phyloP scores from a whole-genome alignment of 2,797 vertebrate species.

The Valencia hispanica region DNA sequence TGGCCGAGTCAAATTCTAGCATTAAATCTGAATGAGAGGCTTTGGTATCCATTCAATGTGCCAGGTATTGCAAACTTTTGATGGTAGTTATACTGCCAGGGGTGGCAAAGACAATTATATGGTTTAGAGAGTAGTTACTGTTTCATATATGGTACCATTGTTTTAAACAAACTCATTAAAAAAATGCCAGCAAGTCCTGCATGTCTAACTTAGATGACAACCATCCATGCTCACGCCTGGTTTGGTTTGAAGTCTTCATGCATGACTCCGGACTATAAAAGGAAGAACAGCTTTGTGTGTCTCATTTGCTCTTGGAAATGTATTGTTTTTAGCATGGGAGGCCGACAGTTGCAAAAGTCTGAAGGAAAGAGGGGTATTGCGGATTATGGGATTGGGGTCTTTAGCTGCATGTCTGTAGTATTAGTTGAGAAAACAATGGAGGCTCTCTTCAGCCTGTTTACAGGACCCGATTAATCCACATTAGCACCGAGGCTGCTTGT shows the following conservation, averaged over 20 bases:
- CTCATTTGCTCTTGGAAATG: background rate
- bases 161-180: background rate
- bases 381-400: conserved; percentile 61
- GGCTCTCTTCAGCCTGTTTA: conserved; percentile 71
- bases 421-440: conserved; percentile 74
- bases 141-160: background rate
- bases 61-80: background rate
- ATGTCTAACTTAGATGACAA: too few species aligned
- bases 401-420: conserved; percentile 53
- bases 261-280: background rate
- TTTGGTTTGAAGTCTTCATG: background rate
- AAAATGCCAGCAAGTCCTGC: background rate
- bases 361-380: conserved; percentile 44
- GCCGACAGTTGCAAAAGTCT: conserved; percentile 15
- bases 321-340: conserved; percentile 1
- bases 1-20: background rate
- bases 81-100: background rate
- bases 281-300: background rate
- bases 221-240: background rate
- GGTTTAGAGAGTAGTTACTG: background rate
- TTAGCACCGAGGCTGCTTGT: conserved; percentile 52
- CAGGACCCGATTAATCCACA: conserved; percentile 73
- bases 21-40: background rate
- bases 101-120: background rate
- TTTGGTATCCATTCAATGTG: background rate